Conservation (phyloP, 2,113 vertebrate genomes). For the Proterorhinus semilunaris region DNA sequence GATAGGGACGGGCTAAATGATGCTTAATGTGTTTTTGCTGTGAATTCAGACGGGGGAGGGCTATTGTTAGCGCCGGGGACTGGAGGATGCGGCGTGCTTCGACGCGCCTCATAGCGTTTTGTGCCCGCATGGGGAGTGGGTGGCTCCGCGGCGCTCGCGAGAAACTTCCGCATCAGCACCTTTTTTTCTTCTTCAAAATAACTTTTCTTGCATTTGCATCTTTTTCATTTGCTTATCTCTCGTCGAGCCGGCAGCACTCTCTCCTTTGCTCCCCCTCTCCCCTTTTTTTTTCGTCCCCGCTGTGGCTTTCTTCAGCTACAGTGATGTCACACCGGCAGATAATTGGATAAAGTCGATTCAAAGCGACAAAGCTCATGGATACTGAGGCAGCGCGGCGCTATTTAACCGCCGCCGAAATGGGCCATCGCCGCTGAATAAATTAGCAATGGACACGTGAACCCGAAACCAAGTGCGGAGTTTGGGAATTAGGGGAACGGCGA, state of each 20-base stretch:
- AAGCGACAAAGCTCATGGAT: conserved; percentile 47
- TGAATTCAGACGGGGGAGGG: conserved; percentile 27
- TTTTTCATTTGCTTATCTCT: conserved; percentile 74
- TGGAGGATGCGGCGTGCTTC: conserved; percentile 9
- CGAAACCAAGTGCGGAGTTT: conserved; percentile 11
- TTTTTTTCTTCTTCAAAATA: conserved; percentile 54
- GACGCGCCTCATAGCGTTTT: conserved; percentile 39
- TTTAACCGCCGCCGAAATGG: conserved; percentile 53
- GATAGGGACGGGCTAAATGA: conserved; percentile 53
- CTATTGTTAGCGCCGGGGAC: conserved; percentile 35
- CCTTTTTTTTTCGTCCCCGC: conserved; percentile 56
- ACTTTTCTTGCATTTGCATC: conserved; percentile 65
- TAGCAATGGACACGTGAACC: conserved; percentile 28
- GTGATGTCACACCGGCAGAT: conserved; percentile 72
- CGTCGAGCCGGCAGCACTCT: conserved; percentile 55
- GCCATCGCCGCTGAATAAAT: conserved; percentile 21
- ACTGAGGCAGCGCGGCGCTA: conserved; percentile 40
- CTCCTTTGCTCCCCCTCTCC: conserved; percentile 51
- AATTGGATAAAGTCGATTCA: conserved; percentile 72
- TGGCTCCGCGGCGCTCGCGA: conserved; percentile 44
- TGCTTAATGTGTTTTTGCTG: conserved; percentile 33
- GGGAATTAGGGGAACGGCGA: conserved; percentile 17
- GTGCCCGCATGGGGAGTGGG: conserved; percentile 40
- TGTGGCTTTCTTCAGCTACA: conserved; percentile 57
- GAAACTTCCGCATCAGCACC: conserved; percentile 63